phyloP scores from a whole-genome alignment of 2,888 invertebrate genomes.

The Muschampia plurimacula region DNA sequence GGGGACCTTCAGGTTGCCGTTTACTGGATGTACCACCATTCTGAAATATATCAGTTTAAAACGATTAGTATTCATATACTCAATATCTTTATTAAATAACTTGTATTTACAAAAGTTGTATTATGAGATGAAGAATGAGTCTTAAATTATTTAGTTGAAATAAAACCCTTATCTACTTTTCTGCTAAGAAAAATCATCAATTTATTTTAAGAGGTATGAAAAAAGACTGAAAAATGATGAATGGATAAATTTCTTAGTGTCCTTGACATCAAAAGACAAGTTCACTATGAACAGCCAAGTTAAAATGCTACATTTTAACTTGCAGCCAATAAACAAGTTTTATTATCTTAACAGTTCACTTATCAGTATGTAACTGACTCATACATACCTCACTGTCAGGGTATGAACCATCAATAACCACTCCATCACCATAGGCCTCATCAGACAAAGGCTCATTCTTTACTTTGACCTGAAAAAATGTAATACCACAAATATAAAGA shows the following conservation, averaged over 20 bases:
- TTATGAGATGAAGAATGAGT: too few relatives aligned
- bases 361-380: constrained; percentile 33
- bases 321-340: constrained; percentile 29
- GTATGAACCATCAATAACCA: constrained; percentile 80
- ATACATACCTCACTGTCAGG: constrained; percentile 76
- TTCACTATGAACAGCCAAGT: constrained; percentile 29
- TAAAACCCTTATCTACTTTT: too few relatives aligned
- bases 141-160: too few relatives aligned
- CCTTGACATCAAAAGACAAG: constrained; percentile 69
- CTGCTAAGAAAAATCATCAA: too few relatives aligned
- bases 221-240: constrained; percentile 37
- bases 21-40: constrained; percentile 63
- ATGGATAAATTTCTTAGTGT: constrained; percentile 58
- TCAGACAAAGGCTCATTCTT: constrained; percentile 86
- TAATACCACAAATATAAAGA: constrained; percentile 56
- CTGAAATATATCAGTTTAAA: constrained; percentile 59
- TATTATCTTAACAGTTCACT: constrained; percentile 34
- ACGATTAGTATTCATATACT: not conserved
- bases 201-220: not conserved
- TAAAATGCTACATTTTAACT: constrained; percentile 19
- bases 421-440: constrained; percentile 83
- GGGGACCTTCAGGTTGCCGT: constrained; percentile 80
- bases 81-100: too few relatives aligned
- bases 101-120: too few relatives aligned
- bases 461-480: constrained; percentile 82